Evolutionary conservation across 2,888 invertebrate species (phyloP), one percentile per base, ranked within the genome.

Genomic region (Oithona nana): DNA sequence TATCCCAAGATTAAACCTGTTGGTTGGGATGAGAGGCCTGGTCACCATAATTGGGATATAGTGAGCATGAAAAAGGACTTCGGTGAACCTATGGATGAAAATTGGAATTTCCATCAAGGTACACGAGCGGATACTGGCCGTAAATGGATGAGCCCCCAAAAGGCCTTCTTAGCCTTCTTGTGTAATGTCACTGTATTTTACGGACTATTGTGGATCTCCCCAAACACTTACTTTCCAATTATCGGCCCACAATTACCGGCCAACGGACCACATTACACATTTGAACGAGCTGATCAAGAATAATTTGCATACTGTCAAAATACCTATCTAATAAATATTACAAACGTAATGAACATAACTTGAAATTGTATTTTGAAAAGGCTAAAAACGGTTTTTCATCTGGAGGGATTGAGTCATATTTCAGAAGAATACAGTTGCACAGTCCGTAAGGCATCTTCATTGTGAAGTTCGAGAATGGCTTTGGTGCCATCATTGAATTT

Each of bases 401-500:
- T n/a, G n/a, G n/a, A n/a, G n/a, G n/a, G n/a, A n/a, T n/a, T n/a
- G n/a, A n/a, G n/a, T n/a, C n/a, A n/a, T n/a, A n/a, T n/a, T n/a
- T n/a, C n/a, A n/a, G n/a, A n/a, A n/a, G 56, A 56, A 57, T 66
- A 60, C n/a, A 67, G 52, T 11, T 65, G 64, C 2, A 88, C 82
- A 1, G 93, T 92, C 72, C 86, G 79, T 0, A 98, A 76, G 0
- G 88, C 83, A 73, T 97, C 94, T 71, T 89, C 85, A 0, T 88
- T 86, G 67, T 82, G 77, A 29, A 87, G 82, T 74, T 92, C 88
- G 16, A 98, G 74, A 8, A 83, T 72, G 0, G 88, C 94, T 66
- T 84, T 80, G 0, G 92, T 84, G 1, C 97, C 97, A 71, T 92
- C 89, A 74, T 94, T 95, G 74, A 97, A 98, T 0, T 84, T 82